Evolutionary conservation across 2,797 vertebrate species (phyloP).

Genomic region (Coccyzus lansbergi): DNA sequence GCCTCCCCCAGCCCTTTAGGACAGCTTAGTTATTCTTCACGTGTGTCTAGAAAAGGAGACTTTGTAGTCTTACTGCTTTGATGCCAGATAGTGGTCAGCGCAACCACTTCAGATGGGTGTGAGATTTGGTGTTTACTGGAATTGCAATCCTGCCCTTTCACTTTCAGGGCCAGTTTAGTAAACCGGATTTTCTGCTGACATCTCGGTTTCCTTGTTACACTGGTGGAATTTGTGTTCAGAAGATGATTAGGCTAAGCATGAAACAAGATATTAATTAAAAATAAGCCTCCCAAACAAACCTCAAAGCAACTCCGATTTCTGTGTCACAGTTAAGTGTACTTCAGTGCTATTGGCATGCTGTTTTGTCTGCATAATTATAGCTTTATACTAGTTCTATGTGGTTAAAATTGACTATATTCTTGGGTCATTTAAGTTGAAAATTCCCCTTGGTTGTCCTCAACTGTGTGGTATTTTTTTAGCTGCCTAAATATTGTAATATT

Average conservation of each 20-base stretch:
- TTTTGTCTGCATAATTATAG: background rate
- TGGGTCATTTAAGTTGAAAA: background rate
- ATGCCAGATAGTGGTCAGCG: background rate
- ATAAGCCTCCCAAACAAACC: background rate
- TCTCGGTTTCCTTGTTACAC: background rate
- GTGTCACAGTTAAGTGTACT: fast-evolving
- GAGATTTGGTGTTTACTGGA: background rate
- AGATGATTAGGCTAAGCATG: background rate
- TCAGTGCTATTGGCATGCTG: fast-evolving
- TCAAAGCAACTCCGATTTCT: background rate
- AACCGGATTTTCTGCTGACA: background rate
- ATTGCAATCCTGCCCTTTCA: background rate
- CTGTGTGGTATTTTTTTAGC: background rate
- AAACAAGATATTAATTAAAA: background rate
- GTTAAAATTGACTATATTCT: background rate
- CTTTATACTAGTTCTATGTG: background rate
- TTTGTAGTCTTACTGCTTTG: background rate
- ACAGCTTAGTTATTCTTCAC: background rate
- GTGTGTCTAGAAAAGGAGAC: background rate
- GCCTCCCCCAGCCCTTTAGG: background rate
- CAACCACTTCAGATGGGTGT: background rate
- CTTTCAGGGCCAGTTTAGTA: background rate
- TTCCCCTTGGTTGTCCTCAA: background rate
- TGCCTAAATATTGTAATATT: background rate
- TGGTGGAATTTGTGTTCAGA: background rate